Base-by-base conservation (phyloP, 2,113 vertebrate species). In the Aptenodytes forsteri region DNA sequence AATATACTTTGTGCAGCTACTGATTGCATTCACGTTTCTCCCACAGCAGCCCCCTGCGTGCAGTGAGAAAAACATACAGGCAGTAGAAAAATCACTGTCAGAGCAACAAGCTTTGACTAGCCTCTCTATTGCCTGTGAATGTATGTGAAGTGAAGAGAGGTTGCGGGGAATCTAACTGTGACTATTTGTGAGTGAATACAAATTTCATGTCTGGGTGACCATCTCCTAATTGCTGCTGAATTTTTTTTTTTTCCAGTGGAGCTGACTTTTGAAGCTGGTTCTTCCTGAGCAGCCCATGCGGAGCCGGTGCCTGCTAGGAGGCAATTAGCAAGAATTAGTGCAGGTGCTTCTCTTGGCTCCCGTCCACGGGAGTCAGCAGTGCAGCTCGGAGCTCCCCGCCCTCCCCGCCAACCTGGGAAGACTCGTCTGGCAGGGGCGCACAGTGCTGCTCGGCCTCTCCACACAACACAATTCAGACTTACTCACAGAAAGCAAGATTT, bases 321-420 rank as follows among this genome's bases (percentile, higher is more conserved):
- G 62, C 58, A 94, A 85, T 91, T 90, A 93, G 22, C 61, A 89
- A 69, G 70, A 89, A 79, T 93, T 89, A 95, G 72, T 36, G n/a
- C 90, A 94, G 96, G 87, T 90, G 56, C 29, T 95, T 87, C 47
- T 85, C 62, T 83, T 93, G 95, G 75, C 70, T 94, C 13, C 52
- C 4, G 1, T 77, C 66, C 78, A 62, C 0, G 1, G 42, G 40
- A 89, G 47, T 67, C 92, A 92, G 89, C 17, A 73, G 40, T 3
- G 22, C 56, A 59, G 38, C 86, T 83, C 1, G 0, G n/a, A 65
- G 64, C 20, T 58, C 32, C 77, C 84, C 9, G 1, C 38, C 27
- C 30, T 82, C 52, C 36, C 21, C 2, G 2, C 55, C 59, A 91
- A 1, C 40, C 59, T 70, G 56, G 77, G 64, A 77, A 81, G 58